Evolutionary conservation across 2,888 invertebrate species (phyloP).

Genomic region (Drosophila quinaria): DNA sequence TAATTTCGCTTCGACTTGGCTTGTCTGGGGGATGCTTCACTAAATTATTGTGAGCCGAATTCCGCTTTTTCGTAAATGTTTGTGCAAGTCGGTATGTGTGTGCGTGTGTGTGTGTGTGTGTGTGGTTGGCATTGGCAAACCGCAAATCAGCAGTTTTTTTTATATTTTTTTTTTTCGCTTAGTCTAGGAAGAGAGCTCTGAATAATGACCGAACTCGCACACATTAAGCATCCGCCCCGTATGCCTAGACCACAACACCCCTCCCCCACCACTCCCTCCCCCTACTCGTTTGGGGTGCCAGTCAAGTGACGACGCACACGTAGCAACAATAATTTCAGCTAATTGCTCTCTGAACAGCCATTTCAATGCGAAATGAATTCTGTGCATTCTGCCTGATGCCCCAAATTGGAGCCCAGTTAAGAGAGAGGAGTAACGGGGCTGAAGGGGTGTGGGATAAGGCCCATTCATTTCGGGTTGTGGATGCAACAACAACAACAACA

Average conservation of each 20-base stretch:
- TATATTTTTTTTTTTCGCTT: conserved; percentile 12
- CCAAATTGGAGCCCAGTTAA: conserved; percentile 7
- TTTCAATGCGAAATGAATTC: conserved; percentile 82
- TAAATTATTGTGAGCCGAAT: conserved; percentile 61
- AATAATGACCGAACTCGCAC: conserved; percentile 64
- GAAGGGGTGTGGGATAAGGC: background rate
- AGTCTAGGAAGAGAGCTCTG: conserved; percentile 31
- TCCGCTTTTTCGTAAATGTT: conserved; percentile 4
- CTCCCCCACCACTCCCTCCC: background rate
- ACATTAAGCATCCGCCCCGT: conserved; percentile 71
- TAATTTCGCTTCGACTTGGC: conserved; percentile 65
- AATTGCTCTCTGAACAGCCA: conserved; percentile 83
- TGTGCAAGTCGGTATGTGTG: conserved; percentile 7
- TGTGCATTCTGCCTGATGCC: conserved; percentile 46
- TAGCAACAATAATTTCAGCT: conserved; percentile 82
- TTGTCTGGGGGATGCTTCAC: conserved; percentile 27
- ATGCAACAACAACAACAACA: conserved; percentile 26
- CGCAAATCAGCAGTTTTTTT: conserved; percentile 76
- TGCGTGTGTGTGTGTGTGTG: conserved; percentile 12
- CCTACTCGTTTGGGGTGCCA: conserved; percentile 9
- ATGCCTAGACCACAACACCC: conserved; percentile 15
- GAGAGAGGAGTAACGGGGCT: background rate
- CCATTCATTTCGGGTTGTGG: conserved; percentile 56
- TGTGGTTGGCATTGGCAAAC: conserved; percentile 58
- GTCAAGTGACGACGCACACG: conserved; percentile 79